phyloP scores from a whole-genome alignment of 2,797 vertebrate species.

The Poeciliopsis presidionis region DNA sequence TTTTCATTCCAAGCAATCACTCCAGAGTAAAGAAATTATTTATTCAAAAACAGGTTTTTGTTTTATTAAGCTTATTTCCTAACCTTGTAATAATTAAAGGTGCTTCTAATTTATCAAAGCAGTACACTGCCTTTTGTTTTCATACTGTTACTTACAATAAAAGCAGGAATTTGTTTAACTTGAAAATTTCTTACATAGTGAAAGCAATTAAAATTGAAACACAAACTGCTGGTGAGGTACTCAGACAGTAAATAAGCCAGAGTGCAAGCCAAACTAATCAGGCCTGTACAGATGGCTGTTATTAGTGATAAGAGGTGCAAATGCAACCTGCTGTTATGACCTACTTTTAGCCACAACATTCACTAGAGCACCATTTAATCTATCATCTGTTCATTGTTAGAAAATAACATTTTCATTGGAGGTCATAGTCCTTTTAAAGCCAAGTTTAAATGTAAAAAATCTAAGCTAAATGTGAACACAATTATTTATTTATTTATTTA shows the following conservation, averaged over 20 bases:
- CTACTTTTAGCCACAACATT: background rate
- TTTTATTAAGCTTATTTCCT: background rate
- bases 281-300: slow-evolving; percentile 9
- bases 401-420: background rate
- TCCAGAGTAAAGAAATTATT: slow-evolving; percentile 6
- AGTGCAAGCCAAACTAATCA: slow-evolving; percentile 12
- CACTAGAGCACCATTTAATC: background rate
- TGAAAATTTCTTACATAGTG: background rate
- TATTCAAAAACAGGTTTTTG: slow-evolving; percentile 9
- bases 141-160: slow-evolving; percentile 33
- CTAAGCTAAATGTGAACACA: too few species aligned
- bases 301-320: background rate
- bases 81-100: slow-evolving; percentile 14
- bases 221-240: background rate
- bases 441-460: background rate
- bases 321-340: background rate
- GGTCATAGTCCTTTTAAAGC: background rate
- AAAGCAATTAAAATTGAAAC: background rate
- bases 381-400: background rate
- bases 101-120: background rate
- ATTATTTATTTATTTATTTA: background rate
- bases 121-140: slow-evolving; percentile 1
- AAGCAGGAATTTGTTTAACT: background rate
- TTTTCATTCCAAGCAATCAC: background rate
- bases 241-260: background rate